Evolutionary conservation across 30 jellyfish, hydroid and myxozoan genomes (phyloP).

Genomic region (Pelagia noctiluca): DNA sequence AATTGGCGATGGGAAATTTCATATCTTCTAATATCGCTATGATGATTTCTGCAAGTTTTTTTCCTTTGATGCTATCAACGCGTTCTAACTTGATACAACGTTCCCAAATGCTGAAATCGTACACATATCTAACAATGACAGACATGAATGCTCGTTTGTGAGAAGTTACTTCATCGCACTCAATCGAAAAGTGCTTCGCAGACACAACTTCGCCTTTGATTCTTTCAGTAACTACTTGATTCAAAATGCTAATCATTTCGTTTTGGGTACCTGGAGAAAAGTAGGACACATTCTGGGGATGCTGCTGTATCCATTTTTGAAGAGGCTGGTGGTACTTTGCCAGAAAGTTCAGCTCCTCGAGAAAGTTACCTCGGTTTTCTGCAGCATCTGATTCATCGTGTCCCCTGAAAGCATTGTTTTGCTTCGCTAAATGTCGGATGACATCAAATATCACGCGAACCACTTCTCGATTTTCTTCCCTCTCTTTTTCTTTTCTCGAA

Average conservation of each 20-base stretch:
- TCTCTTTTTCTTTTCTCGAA: conserved; percentile 31
- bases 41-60: conserved; percentile 34
- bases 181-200: conserved; percentile 40
- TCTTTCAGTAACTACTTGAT: conserved; percentile 10
- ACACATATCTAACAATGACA: conserved; percentile 38
- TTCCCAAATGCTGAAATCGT: conserved; percentile 23
- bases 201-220: conserved; percentile 23
- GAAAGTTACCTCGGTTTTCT: conserved; percentile 55
- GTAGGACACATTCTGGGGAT: conserved; percentile 74
- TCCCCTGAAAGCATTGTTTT: conserved; percentile 71
- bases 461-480: conserved; percentile 39
- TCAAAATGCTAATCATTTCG: conserved; percentile 55
- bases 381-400: conserved; percentile 19
- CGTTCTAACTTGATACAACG: conserved; percentile 39
- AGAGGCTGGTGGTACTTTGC: conserved; percentile 58
- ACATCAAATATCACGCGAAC: conserved; percentile 48
- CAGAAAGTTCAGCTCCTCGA: conserved; percentile 50
- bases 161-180: conserved; percentile 56
- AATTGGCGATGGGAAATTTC: conserved; percentile 15
- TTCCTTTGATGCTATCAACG: conserved; percentile 38
- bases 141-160: conserved; percentile 51
- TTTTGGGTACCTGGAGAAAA: conserved; percentile 59
- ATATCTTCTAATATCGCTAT: conserved; percentile 26
- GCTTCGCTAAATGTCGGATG: conserved; percentile 60
- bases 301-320: conserved; percentile 57